Evolutionary conservation across 2,113 vertebrate species (phyloP), one percentile per base, ranked within the genome.

Genomic region (Pterophyllum scalare): DNA sequence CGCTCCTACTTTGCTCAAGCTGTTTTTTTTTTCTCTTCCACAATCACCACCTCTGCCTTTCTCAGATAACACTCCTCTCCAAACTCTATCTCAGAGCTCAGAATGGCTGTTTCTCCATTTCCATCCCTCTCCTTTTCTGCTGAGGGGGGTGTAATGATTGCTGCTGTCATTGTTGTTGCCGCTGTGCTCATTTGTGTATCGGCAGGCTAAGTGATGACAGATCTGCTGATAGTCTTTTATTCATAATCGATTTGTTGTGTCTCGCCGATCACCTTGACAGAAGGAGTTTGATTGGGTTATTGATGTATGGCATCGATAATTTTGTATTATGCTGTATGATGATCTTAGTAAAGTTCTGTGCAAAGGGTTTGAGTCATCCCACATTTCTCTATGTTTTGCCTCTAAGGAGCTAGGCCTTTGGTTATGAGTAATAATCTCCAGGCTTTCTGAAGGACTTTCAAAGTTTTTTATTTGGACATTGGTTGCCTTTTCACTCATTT

Each of bases 211-310:
- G 58, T 17, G 86, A 85, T 62, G 85, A 85, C 80, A 84, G 86
- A 85, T 79, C 72, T 65, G 86, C 83, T 89, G 86, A 88, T 86
- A 85, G 54, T 75, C 72, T 89, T 64, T 92, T 80, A 81, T 90
- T 65, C n/a, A 5, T n/a, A 70, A 88, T 94, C 20, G 80, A 94
- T 91, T 85, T 78, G 85, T 92, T 91, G 80, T 86, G 80, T 80
- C 81, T 81, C 7, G 3, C 74, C 74, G 81, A 84, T 88, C 79
- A 43, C 70, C 59, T 40, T 46, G 54, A 87, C 33, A 20, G 24
- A 60, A 43, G 72, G 78, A 6, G 20, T 80, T 54, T 79, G 83
- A 87, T 75, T 77, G 79, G 57, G 31, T 12, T 72, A 81, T 89
- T 33, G 77, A 70, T 61, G 64, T 31, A 38, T 77, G 38, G 54